Conservation (phyloP, 2,888 invertebrate genomes). For the Cheilosia scutellata region DNA sequence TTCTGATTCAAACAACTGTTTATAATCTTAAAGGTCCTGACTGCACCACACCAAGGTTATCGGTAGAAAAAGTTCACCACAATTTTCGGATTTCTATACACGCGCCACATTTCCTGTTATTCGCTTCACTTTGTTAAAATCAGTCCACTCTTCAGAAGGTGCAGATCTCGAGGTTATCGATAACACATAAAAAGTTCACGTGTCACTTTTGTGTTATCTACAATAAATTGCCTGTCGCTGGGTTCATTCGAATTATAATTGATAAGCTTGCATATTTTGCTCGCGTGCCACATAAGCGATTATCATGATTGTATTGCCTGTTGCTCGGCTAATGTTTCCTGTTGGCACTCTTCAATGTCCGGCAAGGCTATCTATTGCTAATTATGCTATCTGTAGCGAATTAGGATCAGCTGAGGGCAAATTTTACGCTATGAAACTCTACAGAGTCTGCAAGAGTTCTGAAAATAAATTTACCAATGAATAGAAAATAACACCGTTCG, state of each 20-base stretch:
- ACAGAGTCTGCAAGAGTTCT: too few relatives aligned
- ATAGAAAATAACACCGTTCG: not conserved
- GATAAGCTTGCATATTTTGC: slow-evolving; percentile 22
- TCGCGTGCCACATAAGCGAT: slow-evolving; percentile 49
- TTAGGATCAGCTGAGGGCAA: not conserved
- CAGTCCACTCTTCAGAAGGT: not conserved
- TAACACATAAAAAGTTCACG: slow-evolving; percentile 1
- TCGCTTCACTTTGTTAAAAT: not conserved
- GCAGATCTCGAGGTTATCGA: slow-evolving; percentile 21
- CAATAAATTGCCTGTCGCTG: not conserved
- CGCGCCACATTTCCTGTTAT: slow-evolving; percentile 20
- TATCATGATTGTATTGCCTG: not conserved
- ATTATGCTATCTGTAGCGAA: not conserved
- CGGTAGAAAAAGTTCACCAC: not conserved
- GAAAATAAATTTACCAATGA: not conserved
- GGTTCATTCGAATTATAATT: slow-evolving; percentile 13
- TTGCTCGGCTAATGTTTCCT: not conserved
- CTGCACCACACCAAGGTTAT: slow-evolving; percentile 11
- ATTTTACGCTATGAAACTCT: not conserved
- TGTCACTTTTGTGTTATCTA: slow-evolving; percentile 30
- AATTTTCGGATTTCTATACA: slow-evolving; percentile 11
- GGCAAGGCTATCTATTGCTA: not conserved
- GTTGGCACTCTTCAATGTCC: not conserved
- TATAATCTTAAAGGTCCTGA: too few relatives aligned
- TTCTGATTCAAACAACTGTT: too few relatives aligned